Evolutionary conservation across 2,888 invertebrate species (phyloP).

Genomic region (Euclidia mi): DNA sequence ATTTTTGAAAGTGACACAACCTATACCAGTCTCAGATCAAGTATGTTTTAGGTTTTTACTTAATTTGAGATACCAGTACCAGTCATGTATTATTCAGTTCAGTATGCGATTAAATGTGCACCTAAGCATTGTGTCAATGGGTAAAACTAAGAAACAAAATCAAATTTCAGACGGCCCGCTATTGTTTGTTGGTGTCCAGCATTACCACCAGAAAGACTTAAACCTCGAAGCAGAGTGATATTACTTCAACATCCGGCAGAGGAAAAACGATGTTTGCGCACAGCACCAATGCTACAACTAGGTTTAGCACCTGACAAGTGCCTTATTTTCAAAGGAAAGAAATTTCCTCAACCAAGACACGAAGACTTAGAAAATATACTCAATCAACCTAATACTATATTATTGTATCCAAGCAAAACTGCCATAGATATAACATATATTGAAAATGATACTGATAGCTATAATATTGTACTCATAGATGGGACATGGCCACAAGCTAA

Average conservation of each 20-base stretch:
- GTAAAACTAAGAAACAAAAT: no score
- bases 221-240: slow-evolving; percentile 93
- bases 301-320: slow-evolving; percentile 94
- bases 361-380: slow-evolving; percentile 92
- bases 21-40: no score
- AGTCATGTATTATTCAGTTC: no score
- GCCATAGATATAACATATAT: slow-evolving; percentile 92
- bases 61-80: no score
- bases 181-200: slow-evolving; percentile 98
- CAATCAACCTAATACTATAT: slow-evolving; percentile 91
- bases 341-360: slow-evolving; percentile 93
- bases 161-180: slow-evolving; percentile 92
- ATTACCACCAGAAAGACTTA: slow-evolving; percentile 92
- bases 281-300: slow-evolving; percentile 96
- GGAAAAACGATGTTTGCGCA: slow-evolving; percentile 96
- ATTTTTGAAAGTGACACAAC: no score
- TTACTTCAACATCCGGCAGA: slow-evolving; percentile 98
- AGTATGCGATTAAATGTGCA: no score
- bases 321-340: slow-evolving; percentile 94
- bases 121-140: no score
- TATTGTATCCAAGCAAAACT: slow-evolving; percentile 95
- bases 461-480: slow-evolving; percentile 96
- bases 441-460: slow-evolving; percentile 85
- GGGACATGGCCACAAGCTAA: slow-evolving; percentile 99
- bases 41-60: no score